Evolutionary conservation across 1,140 invertebrate genomes (phyloP).

Genomic region (Teleogryllus occipitalis): DNA sequence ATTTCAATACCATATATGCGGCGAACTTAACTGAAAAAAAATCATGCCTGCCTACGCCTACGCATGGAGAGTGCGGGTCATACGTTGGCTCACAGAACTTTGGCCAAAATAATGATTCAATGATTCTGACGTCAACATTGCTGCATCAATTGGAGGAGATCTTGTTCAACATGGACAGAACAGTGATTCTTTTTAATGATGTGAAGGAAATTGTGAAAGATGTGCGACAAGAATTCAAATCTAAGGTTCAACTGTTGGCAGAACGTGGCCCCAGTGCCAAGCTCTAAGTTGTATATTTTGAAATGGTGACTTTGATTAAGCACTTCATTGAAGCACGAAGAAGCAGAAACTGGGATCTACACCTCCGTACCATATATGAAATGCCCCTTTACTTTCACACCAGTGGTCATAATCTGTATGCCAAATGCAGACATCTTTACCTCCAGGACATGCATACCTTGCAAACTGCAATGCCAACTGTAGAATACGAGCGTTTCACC

Average conservation of each 20-base stretch:
- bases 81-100: no score
- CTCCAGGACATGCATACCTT: slow-evolving; percentile 32
- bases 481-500: no score
- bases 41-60: not conserved
- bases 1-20: slow-evolving; percentile 13
- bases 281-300: slow-evolving; percentile 25
- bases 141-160: no score
- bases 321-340: slow-evolving; percentile 28
- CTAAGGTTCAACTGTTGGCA: slow-evolving; percentile 13
- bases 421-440: slow-evolving; percentile 33
- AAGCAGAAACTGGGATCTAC: slow-evolving; percentile 32
- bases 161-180: no score
- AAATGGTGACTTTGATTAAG: slow-evolving; percentile 23
- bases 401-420: slow-evolving; percentile 33
- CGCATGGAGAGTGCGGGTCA: not conserved
- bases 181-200: not conserved
- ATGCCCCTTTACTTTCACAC: slow-evolving; percentile 37
- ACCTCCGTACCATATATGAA: slow-evolving; percentile 26
- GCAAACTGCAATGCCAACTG: slow-evolving; percentile 8
- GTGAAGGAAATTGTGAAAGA: not conserved
- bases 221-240: not conserved
- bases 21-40: not conserved
- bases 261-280: no score
- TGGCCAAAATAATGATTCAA: no score
- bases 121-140: no score